A percentile compares a stretch with the other conserved stretches of the same genome.
phyloP scores from a whole-genome alignment of 1,140 invertebrate genomes.

The Atta cephalotes region DNA sequence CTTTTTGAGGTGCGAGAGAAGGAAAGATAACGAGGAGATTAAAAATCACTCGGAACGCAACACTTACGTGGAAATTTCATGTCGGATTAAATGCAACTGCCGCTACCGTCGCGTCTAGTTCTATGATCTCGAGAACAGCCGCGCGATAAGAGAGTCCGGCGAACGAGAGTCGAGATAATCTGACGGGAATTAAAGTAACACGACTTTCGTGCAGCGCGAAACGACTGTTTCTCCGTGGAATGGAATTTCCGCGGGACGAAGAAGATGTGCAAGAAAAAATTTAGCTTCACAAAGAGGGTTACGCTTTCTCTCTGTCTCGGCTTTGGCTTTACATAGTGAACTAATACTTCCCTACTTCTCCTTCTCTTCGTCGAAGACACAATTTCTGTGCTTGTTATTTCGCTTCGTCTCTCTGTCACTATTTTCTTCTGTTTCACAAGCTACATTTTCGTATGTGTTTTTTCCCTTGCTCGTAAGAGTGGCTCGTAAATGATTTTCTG shows the following conservation, averaged over 20 bases:
- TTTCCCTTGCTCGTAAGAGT: neutral
- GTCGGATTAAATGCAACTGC: slow-evolving; percentile 53
- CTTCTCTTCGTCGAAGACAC: slow-evolving; percentile 1
- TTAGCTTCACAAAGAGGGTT: slow-evolving; percentile 16
- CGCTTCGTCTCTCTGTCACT: neutral
- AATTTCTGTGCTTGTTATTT: slow-evolving; percentile 39
- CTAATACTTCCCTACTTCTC: neutral
- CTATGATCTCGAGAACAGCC: slow-evolving; percentile 51
- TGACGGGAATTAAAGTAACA: slow-evolving; percentile 56
- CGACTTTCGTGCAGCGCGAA: slow-evolving; percentile 35
- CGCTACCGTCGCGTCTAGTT: slow-evolving; percentile 35
- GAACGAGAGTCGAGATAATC: slow-evolving; percentile 61
- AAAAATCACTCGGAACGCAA: slow-evolving; percentile 56
- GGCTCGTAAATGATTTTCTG: slow-evolving; percentile 14
- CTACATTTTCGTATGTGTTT: neutral
- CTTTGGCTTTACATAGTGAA: slow-evolving; percentile 11
- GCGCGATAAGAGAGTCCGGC: slow-evolving; percentile 57
- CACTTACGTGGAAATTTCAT: slow-evolving; percentile 61
- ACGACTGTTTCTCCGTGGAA: slow-evolving; percentile 27
- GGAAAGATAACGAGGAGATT: slow-evolving; percentile 47
- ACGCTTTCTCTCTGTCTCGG: neutral
- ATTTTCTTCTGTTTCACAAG: slow-evolving; percentile 4
- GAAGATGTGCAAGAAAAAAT: neutral
- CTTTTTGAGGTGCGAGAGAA: neutral
- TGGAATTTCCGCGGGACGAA: neutral